phyloP scores from a whole-genome alignment of 1,140 invertebrate genomes.

The Dinoponera quadriceps region DNA sequence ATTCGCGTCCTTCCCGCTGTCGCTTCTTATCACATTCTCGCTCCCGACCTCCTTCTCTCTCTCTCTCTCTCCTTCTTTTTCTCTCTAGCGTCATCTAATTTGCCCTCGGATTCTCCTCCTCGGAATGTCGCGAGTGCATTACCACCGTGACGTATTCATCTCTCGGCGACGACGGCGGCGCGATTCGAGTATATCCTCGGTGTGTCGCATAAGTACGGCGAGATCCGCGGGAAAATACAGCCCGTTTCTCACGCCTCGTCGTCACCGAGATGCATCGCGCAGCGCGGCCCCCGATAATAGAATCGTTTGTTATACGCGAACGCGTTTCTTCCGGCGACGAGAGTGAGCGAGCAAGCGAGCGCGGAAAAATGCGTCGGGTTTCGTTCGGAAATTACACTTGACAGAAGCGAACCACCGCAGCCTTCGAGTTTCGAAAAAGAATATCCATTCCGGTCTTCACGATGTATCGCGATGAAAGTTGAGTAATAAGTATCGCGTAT shows the following conservation, averaged over 20 bases:
- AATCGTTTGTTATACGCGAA: slow-evolving; percentile 47
- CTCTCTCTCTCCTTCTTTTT: no score
- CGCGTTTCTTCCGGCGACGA: background rate
- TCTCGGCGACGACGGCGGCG: slow-evolving; percentile 14
- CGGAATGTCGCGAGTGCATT: slow-evolving; percentile 41
- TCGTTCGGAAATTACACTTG: background rate
- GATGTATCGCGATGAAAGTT: background rate
- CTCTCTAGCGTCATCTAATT: slow-evolving; percentile 16
- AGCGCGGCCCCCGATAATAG: slow-evolving; percentile 29
- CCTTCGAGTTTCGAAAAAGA: background rate
- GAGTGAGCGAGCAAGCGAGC: background rate
- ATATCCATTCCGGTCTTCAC: background rate
- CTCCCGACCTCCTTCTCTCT: no score
- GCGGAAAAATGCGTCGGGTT: background rate
- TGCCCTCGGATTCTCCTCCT: slow-evolving; percentile 11
- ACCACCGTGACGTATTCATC: slow-evolving; percentile 46
- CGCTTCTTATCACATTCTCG: slow-evolving; percentile 4
- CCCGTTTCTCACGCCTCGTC: slow-evolving; percentile 46
- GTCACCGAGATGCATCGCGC: slow-evolving; percentile 46
- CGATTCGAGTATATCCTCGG: slow-evolving; percentile 44
- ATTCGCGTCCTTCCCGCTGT: background rate
- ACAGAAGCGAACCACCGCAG: background rate
- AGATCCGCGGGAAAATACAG: slow-evolving; percentile 45
- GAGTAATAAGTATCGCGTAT: background rate
- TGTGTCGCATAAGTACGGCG: no score